Base-by-base conservation (phyloP, 2,888 invertebrate species). In the Bembecia ichneumoniformis region DNA sequence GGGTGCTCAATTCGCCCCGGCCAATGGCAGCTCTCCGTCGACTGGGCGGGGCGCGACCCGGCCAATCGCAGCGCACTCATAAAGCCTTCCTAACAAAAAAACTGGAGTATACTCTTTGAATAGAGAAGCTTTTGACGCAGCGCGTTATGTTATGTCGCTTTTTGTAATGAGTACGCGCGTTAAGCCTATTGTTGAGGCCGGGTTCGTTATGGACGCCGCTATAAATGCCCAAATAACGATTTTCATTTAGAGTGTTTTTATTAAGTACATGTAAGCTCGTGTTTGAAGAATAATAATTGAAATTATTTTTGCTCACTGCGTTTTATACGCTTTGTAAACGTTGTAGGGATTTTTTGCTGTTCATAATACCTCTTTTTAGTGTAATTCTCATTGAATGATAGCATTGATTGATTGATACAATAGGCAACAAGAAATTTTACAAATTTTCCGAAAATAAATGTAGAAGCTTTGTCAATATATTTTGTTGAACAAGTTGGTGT, bases 111-210 rank as follows among this genome's bases (percentile, higher is more conserved):
- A 84, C 86, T 75, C 82, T 83, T 75, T 82, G 80, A 83, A 84
- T 81, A 82, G 77, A 82, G 81, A 70, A 86, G 83, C 86, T 86
- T 86, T 86, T 79, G 77, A 82, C 78, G 82, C 71, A 74, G 80
- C 78, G 86, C 78, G 86, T 82, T 84, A 83, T 81, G 82, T 86
- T 86, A 82, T 83, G 83, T 82, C 81, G 84, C 82, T 84, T 86
- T 82, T 87, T 86, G 84, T 87, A 86, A 86, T 87, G 82, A 86
- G 86, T 83, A 77, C 78, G 81, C 77, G 82, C 82, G 82, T 80
- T 87, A 86, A 87, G 86, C 82, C 86, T 78, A 84, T 86, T 87
- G 86, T 87, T 82, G 84, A 86, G 69, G 77, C 77, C 74, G 74
- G 77, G 81, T 80, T 79, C 81, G 81, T 82, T 82, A 84, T 83